Percentiles rank a stretch among this genome's conserved stretches.
Evolutionary conservation across 2,113 vertebrate genomes (phyloP).

Genomic region (Mustela lutreola): DNA sequence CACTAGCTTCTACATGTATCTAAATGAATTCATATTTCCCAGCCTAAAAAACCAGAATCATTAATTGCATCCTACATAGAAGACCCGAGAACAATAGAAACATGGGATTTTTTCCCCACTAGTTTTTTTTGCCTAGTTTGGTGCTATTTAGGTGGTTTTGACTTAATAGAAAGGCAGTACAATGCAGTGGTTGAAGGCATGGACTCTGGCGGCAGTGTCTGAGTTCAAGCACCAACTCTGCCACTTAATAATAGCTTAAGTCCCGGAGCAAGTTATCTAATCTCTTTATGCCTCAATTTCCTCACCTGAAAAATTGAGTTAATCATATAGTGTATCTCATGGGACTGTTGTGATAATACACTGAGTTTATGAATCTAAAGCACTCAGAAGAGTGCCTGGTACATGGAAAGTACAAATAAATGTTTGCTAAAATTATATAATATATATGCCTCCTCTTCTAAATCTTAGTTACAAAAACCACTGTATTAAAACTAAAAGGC

Average conservation of each 20-base stretch:
- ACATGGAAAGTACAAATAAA: not conserved
- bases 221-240: constrained; percentile 49
- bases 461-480: constrained; percentile 31
- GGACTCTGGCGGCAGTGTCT: not conserved
- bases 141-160: not conserved
- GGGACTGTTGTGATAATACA: not conserved
- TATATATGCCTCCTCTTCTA: not conserved
- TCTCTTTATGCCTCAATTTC: constrained; percentile 43
- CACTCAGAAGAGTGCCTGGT: constrained; percentile 24
- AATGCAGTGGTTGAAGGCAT: not conserved
- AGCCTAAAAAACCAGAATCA: constrained; percentile 45
- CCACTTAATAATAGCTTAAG: constrained; percentile 37
- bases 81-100: constrained; percentile 44
- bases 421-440: not conserved
- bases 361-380: not conserved
- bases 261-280: constrained; percentile 17
- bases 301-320: constrained; percentile 29
- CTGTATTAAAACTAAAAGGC: not conserved
- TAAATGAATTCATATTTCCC: constrained; percentile 26
- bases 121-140: not conserved
- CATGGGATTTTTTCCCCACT: not conserved
- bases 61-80: not conserved
- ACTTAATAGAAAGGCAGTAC: constrained; percentile 15
- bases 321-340: not conserved
- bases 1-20: not conserved